phyloP scores from a whole-genome alignment of 2,888 invertebrate species.

The Rhopalosiphum nymphaeae region DNA sequence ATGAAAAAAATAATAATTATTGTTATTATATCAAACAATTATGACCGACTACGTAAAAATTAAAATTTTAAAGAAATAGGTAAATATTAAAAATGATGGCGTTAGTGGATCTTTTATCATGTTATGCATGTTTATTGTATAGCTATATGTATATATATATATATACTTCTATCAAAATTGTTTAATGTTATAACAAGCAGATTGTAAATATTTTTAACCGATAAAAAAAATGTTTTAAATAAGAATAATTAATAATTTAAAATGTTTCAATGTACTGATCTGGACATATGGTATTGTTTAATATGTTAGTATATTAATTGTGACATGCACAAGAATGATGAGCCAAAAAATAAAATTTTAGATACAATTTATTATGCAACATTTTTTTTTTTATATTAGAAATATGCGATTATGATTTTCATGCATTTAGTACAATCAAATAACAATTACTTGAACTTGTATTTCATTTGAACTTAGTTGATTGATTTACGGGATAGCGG shows the following conservation, averaged over 20 bases:
- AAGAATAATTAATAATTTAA: not conserved
- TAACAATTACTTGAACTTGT: conserved; percentile 60
- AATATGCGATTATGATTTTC: not conserved
- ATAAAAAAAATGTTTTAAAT: not conserved
- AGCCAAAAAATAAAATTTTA: not conserved
- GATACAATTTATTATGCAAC: not conserved
- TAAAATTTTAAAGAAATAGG: not conserved
- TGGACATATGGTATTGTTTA: not conserved
- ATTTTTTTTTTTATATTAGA: not conserved
- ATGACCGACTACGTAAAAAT: not conserved
- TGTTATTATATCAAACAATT: not conserved
- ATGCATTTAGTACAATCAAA: conserved; percentile 36
- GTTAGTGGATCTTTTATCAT: not conserved
- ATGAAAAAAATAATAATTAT: not conserved
- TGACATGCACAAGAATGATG: not conserved
- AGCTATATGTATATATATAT: not conserved
- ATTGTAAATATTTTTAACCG: not conserved
- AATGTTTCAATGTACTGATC: not conserved
- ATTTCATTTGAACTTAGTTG: conserved; percentile 59
- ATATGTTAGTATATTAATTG: not conserved
- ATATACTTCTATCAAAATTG: not conserved
- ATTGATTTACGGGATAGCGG: not conserved
- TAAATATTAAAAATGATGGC: not conserved
- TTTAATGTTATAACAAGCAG: not conserved
- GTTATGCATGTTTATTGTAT: not conserved